These are phyloP conservation scores for Mantis religiosa DNA, from an alignment of 2,888 invertebrate genomes.

Conservation along the genomic window DNA sequence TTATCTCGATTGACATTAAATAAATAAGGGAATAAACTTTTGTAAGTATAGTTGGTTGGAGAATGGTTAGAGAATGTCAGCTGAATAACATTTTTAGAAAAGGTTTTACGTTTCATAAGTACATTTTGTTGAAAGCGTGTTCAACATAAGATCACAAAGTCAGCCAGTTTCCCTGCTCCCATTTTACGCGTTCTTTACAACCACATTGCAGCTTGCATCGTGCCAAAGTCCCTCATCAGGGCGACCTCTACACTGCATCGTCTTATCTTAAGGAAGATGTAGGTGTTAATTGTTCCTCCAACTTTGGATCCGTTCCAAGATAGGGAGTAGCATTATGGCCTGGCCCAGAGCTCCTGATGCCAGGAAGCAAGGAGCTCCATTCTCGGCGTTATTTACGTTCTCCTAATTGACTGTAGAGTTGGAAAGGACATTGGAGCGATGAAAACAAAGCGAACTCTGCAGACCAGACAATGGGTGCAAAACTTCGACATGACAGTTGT, in stretches of 20 bases:
- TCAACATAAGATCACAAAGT: background rate
- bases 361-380: background rate
- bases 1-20: no score
- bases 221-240: background rate
- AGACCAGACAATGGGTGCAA: background rate
- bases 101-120: no score
- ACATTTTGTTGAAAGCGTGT: no score
- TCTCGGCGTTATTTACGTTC: background rate
- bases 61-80: no score
- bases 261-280: background rate
- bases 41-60: no score
- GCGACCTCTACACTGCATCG: background rate
- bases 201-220: background rate
- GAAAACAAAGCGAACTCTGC: background rate
- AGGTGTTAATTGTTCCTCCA: background rate
- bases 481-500: background rate
- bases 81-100: no score
- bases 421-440: background rate
- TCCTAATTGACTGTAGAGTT: background rate
- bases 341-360: background rate
- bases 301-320: background rate
- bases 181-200: background rate
- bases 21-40: no score
- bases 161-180: background rate
- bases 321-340: background rate